Evolutionary conservation across 2,888 invertebrate genomes (phyloP).

Genomic region (Minunthozetes semirufus): DNA sequence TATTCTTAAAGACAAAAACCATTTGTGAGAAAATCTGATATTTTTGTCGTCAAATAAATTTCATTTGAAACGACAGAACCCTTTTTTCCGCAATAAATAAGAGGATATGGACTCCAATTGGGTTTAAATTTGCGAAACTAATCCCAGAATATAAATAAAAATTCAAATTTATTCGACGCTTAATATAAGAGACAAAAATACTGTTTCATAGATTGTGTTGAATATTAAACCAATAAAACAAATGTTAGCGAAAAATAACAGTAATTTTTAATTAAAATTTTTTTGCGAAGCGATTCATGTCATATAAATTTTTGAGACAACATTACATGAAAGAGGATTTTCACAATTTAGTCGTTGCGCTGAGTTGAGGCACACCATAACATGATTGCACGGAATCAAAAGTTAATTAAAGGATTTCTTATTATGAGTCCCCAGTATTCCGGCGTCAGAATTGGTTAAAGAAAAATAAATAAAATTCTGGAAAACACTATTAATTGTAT

Average conservation of each 20-base stretch:
- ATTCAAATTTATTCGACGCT: not conserved
- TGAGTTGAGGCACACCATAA: too few relatives aligned
- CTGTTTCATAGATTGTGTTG: not conserved
- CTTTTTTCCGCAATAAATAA: not conserved
- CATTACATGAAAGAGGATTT: not conserved
- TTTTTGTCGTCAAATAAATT: too few relatives aligned
- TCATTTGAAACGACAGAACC: too few relatives aligned
- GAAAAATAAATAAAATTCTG: too few relatives aligned
- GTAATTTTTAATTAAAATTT: constrained; percentile 5
- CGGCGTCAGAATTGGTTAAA: too few relatives aligned
- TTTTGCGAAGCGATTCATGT: not conserved
- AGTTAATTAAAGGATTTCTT: too few relatives aligned
- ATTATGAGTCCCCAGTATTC: too few relatives aligned
- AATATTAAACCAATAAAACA: not conserved
- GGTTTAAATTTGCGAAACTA: not conserved
- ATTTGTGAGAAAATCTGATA: too few relatives aligned
- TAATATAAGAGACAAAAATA: not conserved
- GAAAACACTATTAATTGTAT: too few relatives aligned
- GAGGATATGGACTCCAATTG: not conserved
- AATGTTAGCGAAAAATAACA: not conserved
- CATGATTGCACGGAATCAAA: too few relatives aligned
- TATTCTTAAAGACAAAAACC: too few relatives aligned
- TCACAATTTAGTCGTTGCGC: not conserved
- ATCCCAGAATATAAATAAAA: not conserved
- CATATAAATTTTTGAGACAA: not conserved